phyloP scores from a whole-genome alignment of 2,113 vertebrate species.

The Percina caprodes region DNA sequence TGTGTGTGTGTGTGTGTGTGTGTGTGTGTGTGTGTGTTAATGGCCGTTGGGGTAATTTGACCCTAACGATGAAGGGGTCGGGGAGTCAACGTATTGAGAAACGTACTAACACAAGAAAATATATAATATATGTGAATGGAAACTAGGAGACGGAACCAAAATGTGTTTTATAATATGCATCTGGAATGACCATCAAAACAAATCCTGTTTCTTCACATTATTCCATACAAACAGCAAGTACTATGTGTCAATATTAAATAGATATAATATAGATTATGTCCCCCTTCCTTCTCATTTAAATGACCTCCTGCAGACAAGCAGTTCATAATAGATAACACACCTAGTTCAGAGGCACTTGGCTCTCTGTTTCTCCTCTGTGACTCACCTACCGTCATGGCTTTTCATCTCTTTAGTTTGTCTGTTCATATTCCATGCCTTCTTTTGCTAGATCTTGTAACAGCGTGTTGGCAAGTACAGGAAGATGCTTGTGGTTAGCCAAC shows the following conservation, averaged over 20 bases:
- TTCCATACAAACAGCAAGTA: conserved; percentile 21
- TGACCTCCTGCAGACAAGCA: conserved; percentile 38
- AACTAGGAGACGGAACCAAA: neutral
- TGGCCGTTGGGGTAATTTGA: too few relatives aligned
- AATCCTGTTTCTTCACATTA: conserved; percentile 6
- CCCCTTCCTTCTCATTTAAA: conserved; percentile 9
- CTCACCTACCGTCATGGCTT: conserved; percentile 62
- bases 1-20: too few relatives aligned
- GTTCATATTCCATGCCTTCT: conserved; percentile 56
- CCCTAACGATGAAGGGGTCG: too few relatives aligned
- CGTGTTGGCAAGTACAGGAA: conserved; percentile 62
- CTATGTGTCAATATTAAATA: conserved; percentile 32
- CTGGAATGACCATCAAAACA: neutral
- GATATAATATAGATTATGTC: neutral
- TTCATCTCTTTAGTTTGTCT: conserved; percentile 50
- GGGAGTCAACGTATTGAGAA: neutral
- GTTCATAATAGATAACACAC: conserved; percentile 38
- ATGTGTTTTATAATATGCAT: neutral
- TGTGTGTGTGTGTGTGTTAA: too few relatives aligned
- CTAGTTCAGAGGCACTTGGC: conserved; percentile 32
- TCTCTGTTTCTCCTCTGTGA: conserved; percentile 58
- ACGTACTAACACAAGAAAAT: neutral
- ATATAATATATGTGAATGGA: neutral
- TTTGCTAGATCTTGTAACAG: conserved; percentile 59
- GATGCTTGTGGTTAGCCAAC: conserved; percentile 61